Evolutionary conservation across 2,797 vertebrate genomes (phyloP).

Genomic region (Onychomys torridus): DNA sequence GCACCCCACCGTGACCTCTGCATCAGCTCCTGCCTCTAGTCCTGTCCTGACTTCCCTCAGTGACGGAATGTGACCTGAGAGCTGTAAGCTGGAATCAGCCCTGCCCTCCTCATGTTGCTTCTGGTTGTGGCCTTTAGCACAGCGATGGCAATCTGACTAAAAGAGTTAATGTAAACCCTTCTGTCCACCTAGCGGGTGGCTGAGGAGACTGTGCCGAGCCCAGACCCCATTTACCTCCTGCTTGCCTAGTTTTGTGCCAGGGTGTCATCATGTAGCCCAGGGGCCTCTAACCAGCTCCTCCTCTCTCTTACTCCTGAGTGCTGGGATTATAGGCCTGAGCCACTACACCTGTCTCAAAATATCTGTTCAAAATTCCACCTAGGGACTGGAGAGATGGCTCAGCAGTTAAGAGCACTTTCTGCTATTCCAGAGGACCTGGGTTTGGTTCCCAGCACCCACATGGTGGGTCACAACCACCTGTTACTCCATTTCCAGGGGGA

Average conservation of each 20-base stretch:
- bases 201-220: not conserved
- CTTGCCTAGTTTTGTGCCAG: not conserved
- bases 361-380: not conserved
- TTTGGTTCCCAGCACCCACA: not conserved
- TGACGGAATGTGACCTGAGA: not conserved
- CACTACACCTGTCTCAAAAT: not conserved
- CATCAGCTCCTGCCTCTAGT: not conserved
- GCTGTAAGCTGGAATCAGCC: not conserved
- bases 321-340: not conserved
- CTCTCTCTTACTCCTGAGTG: not conserved
- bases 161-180: not conserved
- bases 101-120: not conserved
- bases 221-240: not conserved
- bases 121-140: too few species aligned
- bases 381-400: not conserved
- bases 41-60: not conserved
- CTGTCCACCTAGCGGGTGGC: not conserved
- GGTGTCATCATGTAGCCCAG: not conserved
- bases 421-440: not conserved
- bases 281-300: not conserved
- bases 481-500: not conserved
- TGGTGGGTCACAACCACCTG: too few species aligned
- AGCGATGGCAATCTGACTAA: not conserved
- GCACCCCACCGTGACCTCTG: not conserved
- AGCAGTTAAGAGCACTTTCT: not conserved